A percentile compares a stretch with the other conserved stretches of the same genome.
Conservation (phyloP, 2,888 invertebrate genomes). For the Patella caerulea region DNA sequence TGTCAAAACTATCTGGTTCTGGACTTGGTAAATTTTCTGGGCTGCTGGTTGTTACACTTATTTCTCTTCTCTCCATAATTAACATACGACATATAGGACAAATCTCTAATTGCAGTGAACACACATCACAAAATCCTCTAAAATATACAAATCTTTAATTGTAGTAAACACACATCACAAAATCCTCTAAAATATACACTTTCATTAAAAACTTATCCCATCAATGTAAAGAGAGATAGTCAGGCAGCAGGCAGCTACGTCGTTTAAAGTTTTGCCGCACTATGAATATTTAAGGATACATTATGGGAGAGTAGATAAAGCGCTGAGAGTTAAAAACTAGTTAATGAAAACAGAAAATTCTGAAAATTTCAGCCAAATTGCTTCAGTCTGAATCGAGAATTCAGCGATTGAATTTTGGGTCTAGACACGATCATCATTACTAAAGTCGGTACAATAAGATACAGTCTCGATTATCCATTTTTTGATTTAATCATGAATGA, state of each 20-base stretch:
- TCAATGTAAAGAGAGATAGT: background rate
- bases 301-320: too few species aligned
- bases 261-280: too few species aligned
- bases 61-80: slow-evolving; percentile 72
- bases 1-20: background rate
- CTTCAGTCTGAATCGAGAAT: too few species aligned
- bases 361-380: too few species aligned
- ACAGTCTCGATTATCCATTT: too few species aligned
- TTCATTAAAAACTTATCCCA: slow-evolving; percentile 1
- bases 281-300: too few species aligned
- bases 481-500: too few species aligned
- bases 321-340: too few species aligned
- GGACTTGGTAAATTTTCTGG: background rate
- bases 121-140: slow-evolving; percentile 84
- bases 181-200: slow-evolving; percentile 80
- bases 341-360: too few species aligned
- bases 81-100: slow-evolving; percentile 90
- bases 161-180: slow-evolving; percentile 75
- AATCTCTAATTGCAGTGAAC: slow-evolving; percentile 79
- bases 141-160: slow-evolving; percentile 57
- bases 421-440: too few species aligned
- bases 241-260: background rate
- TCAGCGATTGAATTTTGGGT: too few species aligned
- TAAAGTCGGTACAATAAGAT: too few species aligned
- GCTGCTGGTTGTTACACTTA: background rate